Evolutionary conservation across 2,113 vertebrate species (phyloP), one percentile per base, ranked within the genome.

Genomic region (Scalopus aquaticus): DNA sequence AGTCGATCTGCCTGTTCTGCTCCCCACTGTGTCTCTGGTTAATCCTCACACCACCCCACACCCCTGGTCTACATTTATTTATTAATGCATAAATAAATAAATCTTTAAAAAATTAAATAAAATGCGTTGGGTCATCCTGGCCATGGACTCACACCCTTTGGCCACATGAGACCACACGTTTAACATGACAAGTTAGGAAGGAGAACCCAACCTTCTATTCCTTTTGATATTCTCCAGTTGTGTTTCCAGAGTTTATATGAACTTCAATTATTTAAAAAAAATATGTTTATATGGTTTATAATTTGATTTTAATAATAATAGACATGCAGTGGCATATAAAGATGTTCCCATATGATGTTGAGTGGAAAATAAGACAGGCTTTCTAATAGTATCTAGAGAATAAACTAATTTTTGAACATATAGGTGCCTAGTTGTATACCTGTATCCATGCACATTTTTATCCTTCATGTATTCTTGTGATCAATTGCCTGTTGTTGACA

Each of bases 391-490:
- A 4, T 78, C 39, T 37, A 35, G 42, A 77, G 10, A 67, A 76
- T 28, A 42, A 64, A 28, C 74, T 15, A 74, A 7, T 39, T 69
- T 77, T 64, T 88, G 39, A 93, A 74, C n/a, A 65, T 35, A 24
- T 7, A 60, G 8, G 3, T 56, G 6, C 22, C 42, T 78, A 26
- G 90, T 76, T 79, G 39, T 35, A 46, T 49, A 37, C 6, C 9
- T 65, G 1, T 30, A 67, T 65, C 35, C 3, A 92, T 30, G 7
- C 9, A 92, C 9, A 74, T 76, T 62, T 62, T 79, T 64, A 60
- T 65, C 84, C 19, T 88, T 85, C 7, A 28, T n/a, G 91, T 12
- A 65, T 39, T 92, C 24, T 81, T 79, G 20, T 35, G 72, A 73
- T 42, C 54, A 44, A 10, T 72, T 22, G 1, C 1, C 76, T 92